Evolutionary conservation across 2,113 vertebrate species (phyloP), one percentile per base, ranked within the genome.

Genomic region (Piprites chloris): DNA sequence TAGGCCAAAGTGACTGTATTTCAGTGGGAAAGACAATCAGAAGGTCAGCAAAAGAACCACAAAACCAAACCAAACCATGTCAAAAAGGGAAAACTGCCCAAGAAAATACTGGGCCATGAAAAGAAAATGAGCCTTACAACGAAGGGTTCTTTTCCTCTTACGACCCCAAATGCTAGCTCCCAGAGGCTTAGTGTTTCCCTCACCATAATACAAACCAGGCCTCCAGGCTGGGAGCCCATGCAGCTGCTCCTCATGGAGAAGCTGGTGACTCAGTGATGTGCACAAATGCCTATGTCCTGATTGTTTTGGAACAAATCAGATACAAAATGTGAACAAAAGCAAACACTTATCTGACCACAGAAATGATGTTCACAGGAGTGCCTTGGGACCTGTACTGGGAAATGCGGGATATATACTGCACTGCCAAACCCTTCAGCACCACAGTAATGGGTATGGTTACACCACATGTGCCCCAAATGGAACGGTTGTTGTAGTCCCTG

Each of bases 21-120:
- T 93, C 95, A 96, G 92, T 95, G 96, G 90, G 95, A 95, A 96
- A 96, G 85, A 78, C 83, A 89, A 92, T 73, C 88, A 96, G 86
- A 86, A 93, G 90, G 80, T 93, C 90, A 92, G 76, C 69, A 92
- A 89, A 95, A 95, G 88, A 93, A 93, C 93, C 96, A 92, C 88
- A 87, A 93, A 92, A 84, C 85, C 88, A 94, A 95, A 95, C 49
- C 68, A 90, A 91, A 96, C 83, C 82, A 95, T 46, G 55, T 96
- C 79, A 84, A 74, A 96, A 96, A 96, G 88, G 89, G 92, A 93
- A 95, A 96, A 96, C 88, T 87, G 93, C 79, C 86, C 79, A 90
- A 82, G 68, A 96, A 96, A 96, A 94, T 42, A 85, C 2, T 53
- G 32, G 53, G 26, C 41, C 41, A 85, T 87, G 80, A 68, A 90